A percentile compares a stretch with the other conserved stretches of the same genome.
Conservation (phyloP, 1,140 invertebrate genomes). For the Penaeus japonicus region DNA sequence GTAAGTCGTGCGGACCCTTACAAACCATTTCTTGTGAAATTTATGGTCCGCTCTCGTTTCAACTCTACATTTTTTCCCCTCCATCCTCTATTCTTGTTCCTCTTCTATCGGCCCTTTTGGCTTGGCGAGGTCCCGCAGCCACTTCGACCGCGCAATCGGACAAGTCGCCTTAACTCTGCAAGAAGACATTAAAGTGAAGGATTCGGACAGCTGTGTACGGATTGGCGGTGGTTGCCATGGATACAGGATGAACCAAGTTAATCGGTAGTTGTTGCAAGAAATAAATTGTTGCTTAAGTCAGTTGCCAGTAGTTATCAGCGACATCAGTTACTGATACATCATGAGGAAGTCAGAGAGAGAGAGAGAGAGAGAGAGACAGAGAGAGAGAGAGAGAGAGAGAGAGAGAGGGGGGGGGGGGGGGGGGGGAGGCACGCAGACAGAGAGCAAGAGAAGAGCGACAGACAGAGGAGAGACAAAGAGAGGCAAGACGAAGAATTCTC, state of each 20-base stretch:
- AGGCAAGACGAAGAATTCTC: too few relatives aligned
- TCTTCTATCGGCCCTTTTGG: neutral
- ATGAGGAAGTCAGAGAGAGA: too few relatives aligned
- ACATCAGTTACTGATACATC: too few relatives aligned
- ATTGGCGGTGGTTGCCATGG: slow-evolving; percentile 22
- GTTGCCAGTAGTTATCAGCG: neutral
- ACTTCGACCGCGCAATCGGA: neutral
- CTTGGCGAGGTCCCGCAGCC: neutral
- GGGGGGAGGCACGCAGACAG: too few relatives aligned
- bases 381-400: too few relatives aligned
- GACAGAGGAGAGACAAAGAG: too few relatives aligned
- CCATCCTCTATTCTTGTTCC: neutral
- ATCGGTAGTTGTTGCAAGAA: too few relatives aligned
- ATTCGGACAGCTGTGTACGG: slow-evolving; percentile 16
- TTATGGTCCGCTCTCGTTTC: slow-evolving; percentile 11
- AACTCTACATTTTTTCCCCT: slow-evolving; percentile 9
- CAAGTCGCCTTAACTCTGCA: neutral
- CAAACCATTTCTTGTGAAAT: slow-evolving; percentile 39
- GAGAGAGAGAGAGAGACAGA: too few relatives aligned
- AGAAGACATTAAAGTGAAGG: slow-evolving; percentile 6
- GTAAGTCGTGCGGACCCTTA: slow-evolving; percentile 11
- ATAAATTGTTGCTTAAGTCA: too few relatives aligned
- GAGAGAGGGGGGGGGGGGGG: too few relatives aligned
- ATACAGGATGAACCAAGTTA: neutral
- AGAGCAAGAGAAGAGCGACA: too few relatives aligned